Evolutionary conservation across 2,888 invertebrate genomes (phyloP).

Genomic region (Napeogenes inachia): DNA sequence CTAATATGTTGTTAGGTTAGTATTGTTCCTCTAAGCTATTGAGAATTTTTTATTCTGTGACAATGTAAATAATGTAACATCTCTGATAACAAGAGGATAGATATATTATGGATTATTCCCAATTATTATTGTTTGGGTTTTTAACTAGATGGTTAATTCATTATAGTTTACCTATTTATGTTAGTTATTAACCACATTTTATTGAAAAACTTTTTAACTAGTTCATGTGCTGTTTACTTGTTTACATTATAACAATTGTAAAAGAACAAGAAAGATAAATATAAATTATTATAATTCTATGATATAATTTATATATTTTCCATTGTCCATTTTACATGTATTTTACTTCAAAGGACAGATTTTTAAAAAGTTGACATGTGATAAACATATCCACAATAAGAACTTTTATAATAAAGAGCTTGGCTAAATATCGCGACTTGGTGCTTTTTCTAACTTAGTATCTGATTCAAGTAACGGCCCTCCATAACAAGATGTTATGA

Average conservation of each 20-base stretch:
- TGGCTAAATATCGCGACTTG: conserved; percentile 70
- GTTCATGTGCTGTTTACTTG: conserved; percentile 22
- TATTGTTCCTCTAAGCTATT: conserved; percentile 38
- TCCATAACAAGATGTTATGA: conserved; percentile 72
- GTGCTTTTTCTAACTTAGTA: conserved; percentile 67
- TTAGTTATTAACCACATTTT: conserved; percentile 58
- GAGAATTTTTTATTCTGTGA: conserved; percentile 46
- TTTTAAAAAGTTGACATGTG: conserved; percentile 16
- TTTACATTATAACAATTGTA: no score
- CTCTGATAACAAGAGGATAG: conserved; percentile 8
- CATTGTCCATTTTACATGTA: background rate
- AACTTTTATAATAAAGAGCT: conserved; percentile 56
- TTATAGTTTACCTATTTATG: conserved; percentile 60
- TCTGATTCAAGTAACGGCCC: conserved; percentile 73
- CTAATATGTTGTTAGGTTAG: conserved; percentile 32
- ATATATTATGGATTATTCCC: conserved; percentile 11
- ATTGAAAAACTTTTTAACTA: conserved; percentile 32
- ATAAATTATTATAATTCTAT: no score
- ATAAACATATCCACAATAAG: background rate
- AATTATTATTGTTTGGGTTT: conserved; percentile 37
- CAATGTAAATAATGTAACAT: conserved; percentile 49
- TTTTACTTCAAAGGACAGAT: background rate
- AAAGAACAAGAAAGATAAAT: no score
- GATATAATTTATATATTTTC: background rate
- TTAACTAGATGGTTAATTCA: conserved; percentile 46